These are phyloP conservation scores for Psilopsiagon aurifrons DNA, from an alignment of 2,113 vertebrate species.

Conservation along the genomic window DNA sequence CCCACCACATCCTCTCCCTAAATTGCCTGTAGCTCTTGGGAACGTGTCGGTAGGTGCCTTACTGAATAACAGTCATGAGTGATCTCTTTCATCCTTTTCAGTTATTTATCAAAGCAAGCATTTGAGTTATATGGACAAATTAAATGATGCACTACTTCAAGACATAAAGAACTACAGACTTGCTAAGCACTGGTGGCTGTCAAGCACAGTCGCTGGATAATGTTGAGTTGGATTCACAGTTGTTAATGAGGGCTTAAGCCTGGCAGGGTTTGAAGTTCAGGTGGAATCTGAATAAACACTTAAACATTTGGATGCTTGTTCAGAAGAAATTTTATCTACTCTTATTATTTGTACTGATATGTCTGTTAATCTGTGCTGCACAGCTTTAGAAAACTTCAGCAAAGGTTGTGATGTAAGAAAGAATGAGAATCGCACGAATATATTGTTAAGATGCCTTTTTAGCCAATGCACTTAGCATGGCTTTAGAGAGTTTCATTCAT, in stretches of 20 bases:
- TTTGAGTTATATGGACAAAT: slow-evolving; percentile 8
- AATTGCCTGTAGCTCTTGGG: slow-evolving; percentile 12
- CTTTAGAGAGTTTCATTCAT: background rate
- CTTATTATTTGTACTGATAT: background rate
- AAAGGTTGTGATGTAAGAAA: background rate
- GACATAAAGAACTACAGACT: background rate
- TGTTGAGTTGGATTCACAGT: background rate
- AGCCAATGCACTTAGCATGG: background rate
- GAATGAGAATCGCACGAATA: background rate
- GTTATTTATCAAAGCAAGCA: background rate
- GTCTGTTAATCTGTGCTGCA: background rate
- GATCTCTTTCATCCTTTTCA: slow-evolving; percentile 1
- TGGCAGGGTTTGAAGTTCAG: background rate
- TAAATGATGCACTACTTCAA: slow-evolving; percentile 15
- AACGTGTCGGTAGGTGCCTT: background rate
- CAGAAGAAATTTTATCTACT: background rate
- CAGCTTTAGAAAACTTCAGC: background rate
- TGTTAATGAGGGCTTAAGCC: background rate
- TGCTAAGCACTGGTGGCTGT: background rate
- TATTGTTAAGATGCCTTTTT: background rate
- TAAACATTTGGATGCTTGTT: background rate
- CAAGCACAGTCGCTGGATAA: background rate
- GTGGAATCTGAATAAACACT: background rate
- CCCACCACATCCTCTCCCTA: background rate
- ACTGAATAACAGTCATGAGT: background rate